phyloP scores from a whole-genome alignment of 2,113 vertebrate genomes.

The Prionailurus bengalensis region DNA sequence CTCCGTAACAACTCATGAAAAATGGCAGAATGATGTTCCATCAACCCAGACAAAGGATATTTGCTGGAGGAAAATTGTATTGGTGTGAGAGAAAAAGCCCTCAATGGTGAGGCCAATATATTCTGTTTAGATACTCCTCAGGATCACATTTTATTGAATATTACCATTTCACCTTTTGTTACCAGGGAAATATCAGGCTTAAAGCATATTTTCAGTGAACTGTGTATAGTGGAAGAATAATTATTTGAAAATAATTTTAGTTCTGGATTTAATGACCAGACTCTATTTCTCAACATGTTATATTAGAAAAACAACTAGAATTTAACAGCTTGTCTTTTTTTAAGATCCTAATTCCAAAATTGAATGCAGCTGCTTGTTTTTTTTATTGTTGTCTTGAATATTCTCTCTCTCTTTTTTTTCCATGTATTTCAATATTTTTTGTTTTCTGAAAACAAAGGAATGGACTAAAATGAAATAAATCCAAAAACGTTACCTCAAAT shows the following conservation, averaged over 20 bases:
- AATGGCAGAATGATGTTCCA: background rate
- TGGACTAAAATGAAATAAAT: slow-evolving; percentile 30
- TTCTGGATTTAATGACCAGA: background rate
- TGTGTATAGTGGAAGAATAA: slow-evolving; percentile 28
- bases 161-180: background rate
- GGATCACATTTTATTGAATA: background rate
- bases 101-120: background rate
- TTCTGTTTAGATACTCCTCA: background rate
- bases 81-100: background rate
- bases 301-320: slow-evolving; percentile 17
- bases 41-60: background rate
- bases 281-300: background rate
- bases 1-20: background rate
- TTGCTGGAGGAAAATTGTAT: background rate
- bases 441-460: slow-evolving; percentile 60
- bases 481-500: slow-evolving; percentile 21
- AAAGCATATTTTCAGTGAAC: background rate
- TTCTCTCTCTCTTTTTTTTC: background rate
- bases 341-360: slow-evolving; percentile 55
- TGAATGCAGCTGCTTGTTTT: slow-evolving; percentile 57
- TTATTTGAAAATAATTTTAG: slow-evolving; percentile 59
- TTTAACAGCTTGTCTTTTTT: slow-evolving; percentile 53
- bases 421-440: slow-evolving; percentile 43
- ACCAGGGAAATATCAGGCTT: background rate
- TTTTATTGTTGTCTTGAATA: slow-evolving; percentile 48